Conservation (phyloP, 2,797 vertebrate genomes). For the Geotrypetes seraphini region DNA sequence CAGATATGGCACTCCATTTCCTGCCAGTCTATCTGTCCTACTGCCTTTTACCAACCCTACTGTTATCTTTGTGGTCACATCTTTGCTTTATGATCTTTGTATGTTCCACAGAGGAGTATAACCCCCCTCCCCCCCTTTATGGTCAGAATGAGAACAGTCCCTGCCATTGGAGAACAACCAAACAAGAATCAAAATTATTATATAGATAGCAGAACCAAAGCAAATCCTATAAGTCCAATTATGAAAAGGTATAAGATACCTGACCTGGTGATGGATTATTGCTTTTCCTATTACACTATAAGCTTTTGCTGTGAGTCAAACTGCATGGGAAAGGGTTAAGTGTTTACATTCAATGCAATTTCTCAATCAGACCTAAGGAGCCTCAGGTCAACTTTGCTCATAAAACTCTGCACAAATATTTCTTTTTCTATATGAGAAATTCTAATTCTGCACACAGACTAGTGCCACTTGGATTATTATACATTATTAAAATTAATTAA, state of each 20-base stretch:
- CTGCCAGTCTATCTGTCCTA: too few species aligned
- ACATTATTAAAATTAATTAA: constrained; percentile 76
- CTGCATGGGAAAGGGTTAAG: constrained; percentile 62
- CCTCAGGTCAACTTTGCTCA: constrained; percentile 67
- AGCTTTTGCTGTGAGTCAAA: neutral
- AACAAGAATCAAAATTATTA: too few species aligned
- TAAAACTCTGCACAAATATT: constrained; percentile 67
- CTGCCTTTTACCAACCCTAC: too few species aligned
- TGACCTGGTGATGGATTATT: neutral
- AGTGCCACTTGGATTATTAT: constrained; percentile 61
- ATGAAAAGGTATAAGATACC: neutral
- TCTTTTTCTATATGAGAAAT: constrained; percentile 59
- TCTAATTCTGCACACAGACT: constrained; percentile 58
- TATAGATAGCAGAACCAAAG: too few species aligned
- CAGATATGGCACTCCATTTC: too few species aligned
- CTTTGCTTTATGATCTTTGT: too few species aligned
- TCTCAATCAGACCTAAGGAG: constrained; percentile 59
- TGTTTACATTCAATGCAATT: constrained; percentile 39
- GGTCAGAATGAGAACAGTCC: too few species aligned
- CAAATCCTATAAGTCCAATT: constrained; percentile 5
- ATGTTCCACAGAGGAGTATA: too few species aligned
- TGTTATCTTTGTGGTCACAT: too few species aligned
- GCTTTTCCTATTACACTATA: neutral
- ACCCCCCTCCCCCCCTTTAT: too few species aligned
- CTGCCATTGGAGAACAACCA: too few species aligned